These are phyloP conservation scores for Gopherus evgoodei DNA, from an alignment of 2,113 vertebrate species.

Conservation along the genomic window DNA sequence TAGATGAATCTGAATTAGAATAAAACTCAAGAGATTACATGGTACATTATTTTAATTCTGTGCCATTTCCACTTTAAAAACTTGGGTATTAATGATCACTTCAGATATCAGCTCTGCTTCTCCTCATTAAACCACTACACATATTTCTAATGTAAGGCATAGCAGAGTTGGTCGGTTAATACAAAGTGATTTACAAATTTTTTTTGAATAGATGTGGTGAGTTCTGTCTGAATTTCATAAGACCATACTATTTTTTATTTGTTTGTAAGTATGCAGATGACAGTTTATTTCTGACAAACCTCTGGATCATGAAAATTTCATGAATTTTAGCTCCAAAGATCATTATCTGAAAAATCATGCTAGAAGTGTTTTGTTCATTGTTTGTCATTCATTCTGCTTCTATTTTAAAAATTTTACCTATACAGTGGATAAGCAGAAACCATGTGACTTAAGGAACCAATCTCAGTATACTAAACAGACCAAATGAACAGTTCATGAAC, in stretches of 20 bases:
- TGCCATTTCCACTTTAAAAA: not conserved
- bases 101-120: not conserved
- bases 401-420: rapidly evolving
- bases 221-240: not conserved
- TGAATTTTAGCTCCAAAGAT: not conserved
- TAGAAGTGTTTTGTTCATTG: rapidly evolving
- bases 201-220: not conserved
- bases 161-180: not conserved
- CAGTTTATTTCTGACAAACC: not conserved
- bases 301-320: not conserved
- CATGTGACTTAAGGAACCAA: rapidly evolving
- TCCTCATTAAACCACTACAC: not conserved
- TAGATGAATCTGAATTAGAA: not conserved
- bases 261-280: not conserved
- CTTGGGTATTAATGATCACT: not conserved
- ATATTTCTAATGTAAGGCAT: not conserved
- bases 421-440: not conserved
- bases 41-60: not conserved
- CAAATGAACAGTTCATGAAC: not conserved
- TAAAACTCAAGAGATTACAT: not conserved
- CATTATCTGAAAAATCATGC: not conserved
- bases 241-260: not conserved
- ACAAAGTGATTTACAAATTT: not conserved
- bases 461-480: not conserved
- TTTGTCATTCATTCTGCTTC: not conserved